phyloP scores from a whole-genome alignment of 2,888 invertebrate species.

The Ennomos fuscantarius region DNA sequence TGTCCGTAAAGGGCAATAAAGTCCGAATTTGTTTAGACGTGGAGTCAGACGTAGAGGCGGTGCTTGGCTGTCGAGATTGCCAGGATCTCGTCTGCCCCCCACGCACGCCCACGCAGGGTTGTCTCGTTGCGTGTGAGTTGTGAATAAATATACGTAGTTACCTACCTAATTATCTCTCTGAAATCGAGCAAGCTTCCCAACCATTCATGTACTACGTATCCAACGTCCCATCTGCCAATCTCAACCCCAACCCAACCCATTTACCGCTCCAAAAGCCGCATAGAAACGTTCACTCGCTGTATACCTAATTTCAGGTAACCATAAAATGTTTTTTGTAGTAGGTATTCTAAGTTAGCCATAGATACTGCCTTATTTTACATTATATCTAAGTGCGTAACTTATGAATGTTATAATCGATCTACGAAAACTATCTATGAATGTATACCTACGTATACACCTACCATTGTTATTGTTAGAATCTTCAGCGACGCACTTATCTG shows the following conservation, averaged over 20 bases:
- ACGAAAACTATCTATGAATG: too few relatives aligned
- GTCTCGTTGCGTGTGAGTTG: constrained; percentile 63
- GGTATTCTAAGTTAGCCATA: too few relatives aligned
- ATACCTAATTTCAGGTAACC: too few relatives aligned
- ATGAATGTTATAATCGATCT: too few relatives aligned
- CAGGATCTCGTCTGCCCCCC: constrained; percentile 60
- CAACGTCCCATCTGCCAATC: constrained; percentile 23
- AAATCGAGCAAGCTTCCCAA: constrained; percentile 50
- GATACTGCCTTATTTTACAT: too few relatives aligned
- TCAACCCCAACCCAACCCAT: too few relatives aligned
- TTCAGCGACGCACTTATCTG: constrained; percentile 17
- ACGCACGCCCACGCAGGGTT: constrained; percentile 64
- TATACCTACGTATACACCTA: background rate
- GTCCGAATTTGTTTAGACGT: constrained; percentile 60
- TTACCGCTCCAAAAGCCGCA: too few relatives aligned
- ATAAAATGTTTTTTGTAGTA: too few relatives aligned
- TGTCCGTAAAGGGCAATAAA: constrained; percentile 59
- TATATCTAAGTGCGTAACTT: too few relatives aligned
- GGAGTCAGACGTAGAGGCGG: constrained; percentile 47
- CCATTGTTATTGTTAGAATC: constrained; percentile 11
- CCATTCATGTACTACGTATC: too few relatives aligned
- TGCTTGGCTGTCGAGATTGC: constrained; percentile 47
- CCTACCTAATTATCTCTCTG: constrained; percentile 56
- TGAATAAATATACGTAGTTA: too few relatives aligned
- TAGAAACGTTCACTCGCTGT: too few relatives aligned